A percentile compares a stretch with the other conserved stretches of the same genome.
These are phyloP conservation scores for Lasioglossum lativentre DNA, from an alignment of 2,888 invertebrate species.

Conservation along the genomic window DNA sequence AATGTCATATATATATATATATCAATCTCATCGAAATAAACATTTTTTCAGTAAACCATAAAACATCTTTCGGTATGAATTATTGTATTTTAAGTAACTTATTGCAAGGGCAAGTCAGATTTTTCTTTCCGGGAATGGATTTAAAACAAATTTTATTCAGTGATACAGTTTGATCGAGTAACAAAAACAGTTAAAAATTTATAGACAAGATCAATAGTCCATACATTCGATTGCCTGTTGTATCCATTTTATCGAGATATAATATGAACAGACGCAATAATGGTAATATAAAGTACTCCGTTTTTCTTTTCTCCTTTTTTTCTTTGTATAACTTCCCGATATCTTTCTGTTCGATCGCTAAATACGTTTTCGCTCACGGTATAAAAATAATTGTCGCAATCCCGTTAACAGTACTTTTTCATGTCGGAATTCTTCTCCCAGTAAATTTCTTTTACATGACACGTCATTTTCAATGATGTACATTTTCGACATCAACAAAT, in stretches of 20 bases:
- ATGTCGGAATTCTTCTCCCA: conserved; percentile 22
- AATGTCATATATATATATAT: conserved; percentile 66
- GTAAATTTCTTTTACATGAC: conserved; percentile 19
- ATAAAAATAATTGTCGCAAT: conserved; percentile 73
- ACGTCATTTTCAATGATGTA: background rate
- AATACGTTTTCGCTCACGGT: conserved; percentile 58
- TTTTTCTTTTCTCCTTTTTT: background rate
- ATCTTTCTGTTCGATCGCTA: conserved; percentile 49
- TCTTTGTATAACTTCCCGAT: conserved; percentile 47
- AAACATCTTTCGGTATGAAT: background rate
- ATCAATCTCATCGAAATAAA: conserved; percentile 81
- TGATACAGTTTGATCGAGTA: conserved; percentile 71
- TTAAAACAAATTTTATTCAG: conserved; percentile 66
- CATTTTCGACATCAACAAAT: conserved; percentile 21
- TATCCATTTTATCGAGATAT: conserved; percentile 71
- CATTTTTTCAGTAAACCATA: conserved; percentile 79
- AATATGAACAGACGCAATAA: conserved; percentile 70
- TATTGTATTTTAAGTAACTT: background rate
- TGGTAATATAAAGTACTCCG: conserved; percentile 56
- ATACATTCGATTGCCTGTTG: conserved; percentile 67
- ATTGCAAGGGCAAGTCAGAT: background rate
- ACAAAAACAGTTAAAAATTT: conserved; percentile 74
- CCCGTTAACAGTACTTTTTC: conserved; percentile 52
- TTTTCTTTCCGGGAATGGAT: conserved; percentile 3
- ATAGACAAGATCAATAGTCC: conserved; percentile 64